Evolutionary conservation across 2,888 invertebrate genomes (phyloP).

Genomic region (Drosophila mulleri): DNA sequence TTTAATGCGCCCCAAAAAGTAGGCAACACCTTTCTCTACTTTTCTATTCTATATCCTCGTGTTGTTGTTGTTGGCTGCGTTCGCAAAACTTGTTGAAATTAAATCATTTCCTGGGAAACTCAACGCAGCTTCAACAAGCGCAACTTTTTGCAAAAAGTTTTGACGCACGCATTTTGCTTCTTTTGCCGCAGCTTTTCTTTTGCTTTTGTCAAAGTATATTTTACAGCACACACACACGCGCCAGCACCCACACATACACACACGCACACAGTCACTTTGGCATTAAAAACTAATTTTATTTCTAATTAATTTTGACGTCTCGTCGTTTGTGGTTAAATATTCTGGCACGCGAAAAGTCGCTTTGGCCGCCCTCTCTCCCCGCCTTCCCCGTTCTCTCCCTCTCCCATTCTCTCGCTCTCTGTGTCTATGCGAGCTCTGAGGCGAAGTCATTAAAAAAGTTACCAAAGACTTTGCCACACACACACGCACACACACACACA

Average conservation of each 20-base stretch:
- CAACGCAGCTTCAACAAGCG: slow-evolving; percentile 34
- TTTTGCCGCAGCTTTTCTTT: slow-evolving; percentile 39
- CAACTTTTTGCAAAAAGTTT: slow-evolving; percentile 71
- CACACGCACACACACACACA: slow-evolving; percentile 24
- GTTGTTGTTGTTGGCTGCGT: not conserved
- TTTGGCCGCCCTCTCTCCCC: not conserved
- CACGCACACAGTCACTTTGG: slow-evolving; percentile 43
- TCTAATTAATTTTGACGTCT: slow-evolving; percentile 81
- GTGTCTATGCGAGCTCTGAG: slow-evolving; percentile 45
- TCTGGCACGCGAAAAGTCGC: slow-evolving; percentile 72
- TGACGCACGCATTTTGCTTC: slow-evolving; percentile 46
- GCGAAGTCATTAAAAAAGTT: slow-evolving; percentile 78
- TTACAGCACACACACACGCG: slow-evolving; percentile 31
- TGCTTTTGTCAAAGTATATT: slow-evolving; percentile 61
- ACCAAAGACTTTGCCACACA: slow-evolving; percentile 63
- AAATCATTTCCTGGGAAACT: slow-evolving; percentile 66
- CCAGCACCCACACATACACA: not conserved
- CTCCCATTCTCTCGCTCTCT: not conserved
- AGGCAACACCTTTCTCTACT: slow-evolving; percentile 26
- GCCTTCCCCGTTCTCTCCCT: not conserved
- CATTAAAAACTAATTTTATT: slow-evolving; percentile 81
- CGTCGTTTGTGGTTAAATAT: slow-evolving; percentile 80
- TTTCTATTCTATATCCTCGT: not conserved
- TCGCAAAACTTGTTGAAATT: slow-evolving; percentile 53
- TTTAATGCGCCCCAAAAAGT: slow-evolving; percentile 26